Base-by-base conservation (phyloP, 1,140 invertebrate species). In the Dendrolimus punctatus region DNA sequence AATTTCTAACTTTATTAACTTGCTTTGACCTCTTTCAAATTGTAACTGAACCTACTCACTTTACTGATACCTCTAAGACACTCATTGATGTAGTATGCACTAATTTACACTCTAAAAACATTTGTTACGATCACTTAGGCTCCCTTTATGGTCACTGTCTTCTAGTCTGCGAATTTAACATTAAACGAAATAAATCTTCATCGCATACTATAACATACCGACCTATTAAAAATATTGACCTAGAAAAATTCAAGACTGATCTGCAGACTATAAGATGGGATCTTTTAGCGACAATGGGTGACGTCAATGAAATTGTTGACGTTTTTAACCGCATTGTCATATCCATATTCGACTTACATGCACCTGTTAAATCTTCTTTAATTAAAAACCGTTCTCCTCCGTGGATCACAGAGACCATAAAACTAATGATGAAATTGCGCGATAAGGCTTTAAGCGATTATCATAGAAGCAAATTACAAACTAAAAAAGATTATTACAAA, bases 401-500 rank as follows among this genome's bases (percentile, higher is more conserved):
- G 36, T 56, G 54, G 51, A 58, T 67, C 5, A 66, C 60, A 5
- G 58, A 68, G 8, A 66, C 45, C 4, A 43, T 68, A 5, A 62
- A 57, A 38, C 7, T 52, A 23, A 65, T 65, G 55, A 65, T 65
- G 55, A 56, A 45, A n/a, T 42, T 68, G 6, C 53, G 60, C 6
- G 50, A 69, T 41, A 42, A 61, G 6, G 66, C 62, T 6, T 39
- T 51, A 7, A 4, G 4, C 1, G 41, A 51, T n/a, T 59, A 49
- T 39, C 40, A 41, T 8, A 58, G 45, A 47, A 41, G 8, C 5
- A 52, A 48, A 40, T 36, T 6, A 5, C 39, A 52, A 39, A n/a
- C 9, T 8, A 51, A 60, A 49, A 61, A 59, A 47, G 37, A 50
- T 8, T 66, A 61, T 10, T 68, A 61, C 39, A 52, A 56, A 6